Percentiles rank a stretch among this genome's conserved stretches.
Evolutionary conservation across 2,797 vertebrate species (phyloP).

Genomic region (Xiphorhynchus erythropygius): DNA sequence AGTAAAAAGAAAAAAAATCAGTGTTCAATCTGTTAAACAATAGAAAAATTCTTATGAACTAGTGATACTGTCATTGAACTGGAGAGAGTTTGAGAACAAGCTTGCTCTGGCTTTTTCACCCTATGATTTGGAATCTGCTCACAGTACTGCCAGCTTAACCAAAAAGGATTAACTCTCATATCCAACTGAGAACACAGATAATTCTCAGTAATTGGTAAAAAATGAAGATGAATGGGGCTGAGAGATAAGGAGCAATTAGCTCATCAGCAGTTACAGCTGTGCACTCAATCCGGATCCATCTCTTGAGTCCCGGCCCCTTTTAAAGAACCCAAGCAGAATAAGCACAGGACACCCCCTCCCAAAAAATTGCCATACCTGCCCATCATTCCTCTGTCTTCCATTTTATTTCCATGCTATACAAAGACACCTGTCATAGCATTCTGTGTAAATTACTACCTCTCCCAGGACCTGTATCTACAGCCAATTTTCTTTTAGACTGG

Average conservation of each 20-base stretch:
- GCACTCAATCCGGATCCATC: conserved; percentile 98
- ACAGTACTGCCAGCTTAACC: conserved; percentile 99
- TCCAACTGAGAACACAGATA: conserved; percentile 99
- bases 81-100: conserved; percentile 86
- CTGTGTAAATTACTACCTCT: conserved; percentile 79
- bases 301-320: conserved; percentile 95
- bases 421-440: conserved; percentile 83
- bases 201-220: conserved; percentile 99
- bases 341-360: conserved; percentile 85
- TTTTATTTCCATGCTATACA: conserved; percentile 80
- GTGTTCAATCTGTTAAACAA: conserved; percentile 71
- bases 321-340: conserved; percentile 87
- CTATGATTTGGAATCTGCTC: conserved; percentile 95
- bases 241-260: conserved; percentile 99
- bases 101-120: conserved; percentile 88
- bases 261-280: conserved; percentile 99
- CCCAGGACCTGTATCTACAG: conserved; percentile 76
- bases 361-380: conserved; percentile 81
- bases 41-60: conserved; percentile 74
- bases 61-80: conserved; percentile 82
- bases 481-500: conserved; percentile 74
- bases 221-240: conserved; percentile 99
- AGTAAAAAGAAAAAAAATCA: conserved; percentile 21
- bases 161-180: conserved; percentile 99
- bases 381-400: conserved; percentile 81